Evolutionary conservation across 2,113 vertebrate species (phyloP), one percentile per base, ranked within the genome.

Genomic region (Gavialis gangeticus): DNA sequence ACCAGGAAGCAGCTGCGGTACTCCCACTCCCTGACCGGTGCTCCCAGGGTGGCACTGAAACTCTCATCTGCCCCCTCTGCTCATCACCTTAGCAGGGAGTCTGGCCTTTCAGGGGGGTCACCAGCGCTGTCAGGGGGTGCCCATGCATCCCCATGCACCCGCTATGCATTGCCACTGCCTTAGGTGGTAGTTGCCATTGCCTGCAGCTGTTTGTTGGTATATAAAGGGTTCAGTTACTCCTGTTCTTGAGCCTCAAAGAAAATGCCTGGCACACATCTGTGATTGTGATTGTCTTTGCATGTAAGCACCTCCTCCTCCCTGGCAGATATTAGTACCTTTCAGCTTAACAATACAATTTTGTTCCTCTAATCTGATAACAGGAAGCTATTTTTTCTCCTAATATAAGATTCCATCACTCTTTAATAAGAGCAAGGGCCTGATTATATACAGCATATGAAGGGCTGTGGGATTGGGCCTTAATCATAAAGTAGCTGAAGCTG

Each of bases 401-500:
- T 34, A 59, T 34, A 82, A 94, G 93, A 82, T 28, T 4, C 19
- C 30, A 37, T 91, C 94, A 91, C 54, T 71, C 87, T 37, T 4
- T 75, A 85, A 5, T 62, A 37, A 25, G 88, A 90, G 76, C 82
- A 82, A 87, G 11, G 69, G 57, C 60, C 85, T 93, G 82, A 58
- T 46, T 95, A 59, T 46, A 46, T 46, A 46, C 46, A 46, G 46
- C 46, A 46, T 8, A 19, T 19, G 66, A 69, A 69, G 66, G 28
- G 62, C 8, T 55, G 69, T 4, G 19, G 94, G 82, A 60, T 69
- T 94, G 91, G 94, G 80, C 94, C 93, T 18, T 92, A 96, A 94
- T 88, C 77, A 91, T 56, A 17, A 30, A 2, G 0, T 54, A 85
- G 79, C 71, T 75, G 0, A 4, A 81, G 75, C 88, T 90, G 90